Percentiles rank a stretch among this genome's conserved stretches.
Conservation (phyloP, 1,140 invertebrate species). For the Aphaenogaster floridana region DNA sequence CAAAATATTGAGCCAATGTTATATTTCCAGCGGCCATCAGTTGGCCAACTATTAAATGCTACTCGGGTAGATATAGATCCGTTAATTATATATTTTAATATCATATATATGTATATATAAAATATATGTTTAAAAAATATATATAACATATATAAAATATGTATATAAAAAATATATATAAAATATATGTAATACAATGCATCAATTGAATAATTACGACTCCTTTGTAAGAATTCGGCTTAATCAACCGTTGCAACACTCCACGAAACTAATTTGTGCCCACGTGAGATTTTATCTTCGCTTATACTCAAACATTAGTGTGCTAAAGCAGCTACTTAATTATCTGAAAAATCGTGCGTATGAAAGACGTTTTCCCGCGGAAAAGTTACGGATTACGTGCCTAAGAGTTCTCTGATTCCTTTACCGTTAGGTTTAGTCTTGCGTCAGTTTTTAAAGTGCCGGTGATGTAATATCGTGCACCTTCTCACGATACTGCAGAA, state of each 20-base stretch:
- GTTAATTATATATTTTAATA: not conserved
- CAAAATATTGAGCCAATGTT: too few species aligned
- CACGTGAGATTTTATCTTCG: not conserved
- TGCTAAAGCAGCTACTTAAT: constrained; percentile 38
- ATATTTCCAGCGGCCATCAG: too few species aligned
- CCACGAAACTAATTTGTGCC: constrained; percentile 7
- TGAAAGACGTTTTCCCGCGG: constrained; percentile 26
- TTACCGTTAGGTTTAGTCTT: constrained; percentile 43
- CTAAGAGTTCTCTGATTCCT: constrained; percentile 36
- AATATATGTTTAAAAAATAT: not conserved
- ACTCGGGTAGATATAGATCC: too few species aligned
- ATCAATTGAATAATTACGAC: constrained; percentile 1
- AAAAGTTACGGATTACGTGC: constrained; percentile 37
- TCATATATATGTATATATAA: not conserved
- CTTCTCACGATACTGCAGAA: constrained; percentile 70
- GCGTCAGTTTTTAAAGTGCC: constrained; percentile 59
- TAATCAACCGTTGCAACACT: constrained; percentile 9
- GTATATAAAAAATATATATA: not conserved
- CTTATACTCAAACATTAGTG: constrained; percentile 6
- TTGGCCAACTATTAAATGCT: too few species aligned
- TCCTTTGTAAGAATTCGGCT: not conserved
- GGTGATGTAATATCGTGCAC: constrained; percentile 58
- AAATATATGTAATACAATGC: not conserved
- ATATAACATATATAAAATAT: not conserved
- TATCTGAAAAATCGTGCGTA: constrained; percentile 38